These are phyloP conservation scores for Macrocentrus cingulum DNA, from an alignment of 1,140 invertebrate species.

Conservation along the genomic window DNA sequence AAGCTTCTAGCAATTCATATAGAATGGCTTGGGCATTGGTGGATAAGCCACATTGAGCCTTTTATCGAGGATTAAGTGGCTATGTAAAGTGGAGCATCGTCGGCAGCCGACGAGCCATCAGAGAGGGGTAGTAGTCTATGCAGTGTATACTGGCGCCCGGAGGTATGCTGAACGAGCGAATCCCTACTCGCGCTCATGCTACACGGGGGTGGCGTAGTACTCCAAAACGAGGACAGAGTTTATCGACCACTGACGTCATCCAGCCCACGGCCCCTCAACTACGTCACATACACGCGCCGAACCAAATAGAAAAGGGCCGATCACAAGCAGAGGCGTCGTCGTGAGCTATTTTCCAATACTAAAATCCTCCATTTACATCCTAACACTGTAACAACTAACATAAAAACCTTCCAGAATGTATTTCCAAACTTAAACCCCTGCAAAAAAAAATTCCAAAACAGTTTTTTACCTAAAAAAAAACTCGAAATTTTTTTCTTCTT, in stretches of 20 bases:
- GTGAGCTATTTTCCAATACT: neutral
- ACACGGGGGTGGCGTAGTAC: constrained; percentile 41
- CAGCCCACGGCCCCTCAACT: constrained; percentile 23
- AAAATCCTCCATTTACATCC: neutral
- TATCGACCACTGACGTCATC: constrained; percentile 52
- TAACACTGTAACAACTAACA: too few relatives aligned
- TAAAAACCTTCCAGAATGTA: too few relatives aligned
- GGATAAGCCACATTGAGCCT: constrained; percentile 1
- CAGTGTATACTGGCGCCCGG: neutral
- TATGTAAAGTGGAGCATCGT: neutral
- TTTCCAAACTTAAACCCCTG: too few relatives aligned
- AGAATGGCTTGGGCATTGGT: neutral
- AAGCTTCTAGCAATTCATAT: neutral
- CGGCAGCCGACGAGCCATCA: neutral
- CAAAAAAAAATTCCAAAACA: too few relatives aligned
- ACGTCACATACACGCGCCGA: constrained; percentile 35
- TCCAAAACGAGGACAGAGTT: constrained; percentile 39
- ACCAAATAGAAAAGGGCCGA: constrained; percentile 24
- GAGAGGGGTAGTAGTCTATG: neutral
- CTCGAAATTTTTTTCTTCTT: too few relatives aligned
- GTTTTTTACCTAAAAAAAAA: too few relatives aligned
- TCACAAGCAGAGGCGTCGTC: constrained; percentile 3
- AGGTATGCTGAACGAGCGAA: constrained; percentile 1
- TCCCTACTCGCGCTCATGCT: constrained; percentile 8
- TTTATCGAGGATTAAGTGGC: constrained; percentile 14